phyloP scores from a whole-genome alignment of 2,113 vertebrate genomes.

The Arvicanthis niloticus region DNA sequence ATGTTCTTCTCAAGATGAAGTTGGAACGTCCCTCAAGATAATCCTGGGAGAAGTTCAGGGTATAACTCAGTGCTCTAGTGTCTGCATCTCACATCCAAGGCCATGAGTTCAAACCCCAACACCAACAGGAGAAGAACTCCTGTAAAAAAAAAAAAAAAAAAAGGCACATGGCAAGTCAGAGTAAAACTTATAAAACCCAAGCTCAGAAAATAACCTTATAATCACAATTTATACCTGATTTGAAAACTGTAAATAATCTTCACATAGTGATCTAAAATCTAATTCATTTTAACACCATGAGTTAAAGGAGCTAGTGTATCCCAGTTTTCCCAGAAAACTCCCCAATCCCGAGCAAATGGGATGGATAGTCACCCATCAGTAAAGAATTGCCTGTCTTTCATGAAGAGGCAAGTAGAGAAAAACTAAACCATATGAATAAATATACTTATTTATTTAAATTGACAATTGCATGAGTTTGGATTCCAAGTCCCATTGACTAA shows the following conservation, averaged over 20 bases:
- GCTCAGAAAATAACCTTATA: constrained; percentile 40
- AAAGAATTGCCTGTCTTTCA: not conserved
- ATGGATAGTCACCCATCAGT: not conserved
- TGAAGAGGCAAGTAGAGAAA: constrained; percentile 20
- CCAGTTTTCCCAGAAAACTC: not conserved
- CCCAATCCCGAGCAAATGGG: not conserved
- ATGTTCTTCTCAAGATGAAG: not conserved
- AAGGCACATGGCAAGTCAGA: not conserved
- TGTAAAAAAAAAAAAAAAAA: too few relatives aligned
- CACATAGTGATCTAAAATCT: not conserved
- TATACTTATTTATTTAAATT: not conserved
- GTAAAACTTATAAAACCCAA: not conserved
- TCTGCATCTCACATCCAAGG: not conserved
- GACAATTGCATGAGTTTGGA: not conserved
- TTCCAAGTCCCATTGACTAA: not conserved
- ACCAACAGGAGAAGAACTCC: not conserved
- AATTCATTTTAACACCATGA: constrained; percentile 10
- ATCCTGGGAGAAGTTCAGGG: not conserved
- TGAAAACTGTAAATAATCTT: constrained; percentile 15
- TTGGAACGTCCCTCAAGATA: not conserved
- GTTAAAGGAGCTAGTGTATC: not conserved
- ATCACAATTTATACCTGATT: not conserved
- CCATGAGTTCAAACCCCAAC: not conserved
- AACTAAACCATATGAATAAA: constrained; percentile 9
- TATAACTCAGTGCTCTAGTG: not conserved